Evolutionary conservation across 23 tunicate genomes (phyloP).

Genomic region (Halocynthia aurantium): DNA sequence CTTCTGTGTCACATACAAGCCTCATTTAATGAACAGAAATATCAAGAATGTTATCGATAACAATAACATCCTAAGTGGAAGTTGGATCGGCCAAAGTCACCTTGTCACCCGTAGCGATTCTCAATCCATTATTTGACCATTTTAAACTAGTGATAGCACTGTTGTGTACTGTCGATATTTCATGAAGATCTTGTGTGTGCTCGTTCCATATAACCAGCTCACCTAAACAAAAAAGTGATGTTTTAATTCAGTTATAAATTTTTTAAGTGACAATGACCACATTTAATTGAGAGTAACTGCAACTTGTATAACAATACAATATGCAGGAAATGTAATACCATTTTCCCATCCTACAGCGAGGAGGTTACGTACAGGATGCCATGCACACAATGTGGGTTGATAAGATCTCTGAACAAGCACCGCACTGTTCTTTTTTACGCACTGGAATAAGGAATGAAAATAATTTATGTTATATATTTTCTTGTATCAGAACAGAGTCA

Average conservation of each 20-base stretch:
- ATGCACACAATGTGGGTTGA: constrained; percentile 31
- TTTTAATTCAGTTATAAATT: neutral
- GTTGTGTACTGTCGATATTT: constrained; percentile 46
- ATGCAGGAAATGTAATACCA: constrained; percentile 5
- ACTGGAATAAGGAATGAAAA: constrained; percentile 26
- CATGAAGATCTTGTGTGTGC: constrained; percentile 43
- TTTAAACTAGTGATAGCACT: constrained; percentile 20
- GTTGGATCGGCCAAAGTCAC: neutral
- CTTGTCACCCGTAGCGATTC: constrained; percentile 68
- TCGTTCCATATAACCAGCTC: constrained; percentile 74
- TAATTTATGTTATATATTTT: neutral
- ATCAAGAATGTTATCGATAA: no score
- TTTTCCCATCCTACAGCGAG: constrained; percentile 85
- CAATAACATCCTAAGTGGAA: no score
- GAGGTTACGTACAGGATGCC: constrained; percentile 70
- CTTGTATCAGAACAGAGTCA: neutral
- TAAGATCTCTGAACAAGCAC: constrained; percentile 27
- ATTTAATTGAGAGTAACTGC: neutral
- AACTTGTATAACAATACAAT: neutral
- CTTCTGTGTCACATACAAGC: no score
- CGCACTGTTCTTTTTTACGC: constrained; percentile 18
- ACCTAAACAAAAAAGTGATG: constrained; percentile 1
- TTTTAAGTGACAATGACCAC: neutral
- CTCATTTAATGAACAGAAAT: no score
- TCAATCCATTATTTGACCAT: constrained; percentile 56